Base-by-base conservation (phyloP, 2,888 invertebrate species). In the Hoplodrina blanda region DNA sequence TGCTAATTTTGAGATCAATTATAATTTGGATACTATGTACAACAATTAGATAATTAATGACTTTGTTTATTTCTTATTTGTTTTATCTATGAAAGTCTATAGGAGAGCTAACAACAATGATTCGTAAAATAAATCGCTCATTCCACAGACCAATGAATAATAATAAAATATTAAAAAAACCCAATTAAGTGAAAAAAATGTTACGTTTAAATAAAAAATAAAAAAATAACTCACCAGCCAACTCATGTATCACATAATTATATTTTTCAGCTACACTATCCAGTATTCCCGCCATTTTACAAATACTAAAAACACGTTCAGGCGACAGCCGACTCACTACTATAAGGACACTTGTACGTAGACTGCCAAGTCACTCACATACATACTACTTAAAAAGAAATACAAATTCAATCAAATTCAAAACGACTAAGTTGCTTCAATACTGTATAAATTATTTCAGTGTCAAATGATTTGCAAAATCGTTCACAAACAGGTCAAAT, bases 201-300 rank as follows among this genome's bases (percentile, higher is more conserved):
- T n/a, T n/a, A n/a, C n/a, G n/a, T n/a, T 13, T 4, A 20, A 46
- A 20, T 19, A 37, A 7, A 15, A n/a, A 17, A 15, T 20, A 52
- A 30, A 1, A 53, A 49, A 20, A 19, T 63, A 53, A 83, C 90
- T 87, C 30, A 90, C 90, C 89, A 19, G 84, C 82, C 49, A 87
- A 82, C 37, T 90, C 90, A 19, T 88, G 78, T 8, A 87, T 56
- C 6, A 86, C 49, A 81, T 89, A 85, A 62, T 85, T 83, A 49
- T 89, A 88, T 69, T 82, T 82, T 11, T 80, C 67, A 33, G 75
- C 41, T 57, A 85, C 59, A 64, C 71, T 72, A 5, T 81, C 69
- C 8, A 86, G 15, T 17, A 86, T n/a, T 15, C 69, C 72, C 19
- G 80, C 65, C 87, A 88, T 88, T 41, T 73, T 78, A 41, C 20